Evolutionary conservation across 2,797 vertebrate genomes (phyloP).

Genomic region (Pempheris klunzingeri): DNA sequence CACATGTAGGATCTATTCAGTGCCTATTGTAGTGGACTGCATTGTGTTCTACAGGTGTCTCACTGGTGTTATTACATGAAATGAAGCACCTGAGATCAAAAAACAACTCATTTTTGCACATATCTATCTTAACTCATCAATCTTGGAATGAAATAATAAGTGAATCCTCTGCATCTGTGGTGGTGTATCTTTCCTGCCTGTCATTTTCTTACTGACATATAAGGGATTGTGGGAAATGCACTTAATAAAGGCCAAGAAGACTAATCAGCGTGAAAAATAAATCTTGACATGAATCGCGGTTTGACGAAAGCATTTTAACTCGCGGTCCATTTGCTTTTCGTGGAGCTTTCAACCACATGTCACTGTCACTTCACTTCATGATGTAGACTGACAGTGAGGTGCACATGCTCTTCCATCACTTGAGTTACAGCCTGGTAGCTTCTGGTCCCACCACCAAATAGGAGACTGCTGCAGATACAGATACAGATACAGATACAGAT

Average conservation of each 20-base stretch:
- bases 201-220: not conserved
- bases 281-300: not conserved
- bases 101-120: not conserved
- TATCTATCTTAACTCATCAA: too few species aligned
- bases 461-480: too few species aligned
- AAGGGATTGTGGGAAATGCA: not conserved
- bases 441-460: too few species aligned
- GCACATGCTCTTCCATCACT: too few species aligned
- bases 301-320: not conserved
- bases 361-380: too few species aligned
- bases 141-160: too few species aligned
- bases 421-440: too few species aligned
- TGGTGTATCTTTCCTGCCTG: not conserved
- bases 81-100: not conserved
- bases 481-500: too few species aligned
- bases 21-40: not conserved
- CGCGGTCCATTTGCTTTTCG: not conserved
- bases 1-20: not conserved
- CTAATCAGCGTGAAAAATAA: not conserved
- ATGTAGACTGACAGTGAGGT: too few species aligned
- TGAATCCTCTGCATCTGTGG: too few species aligned
- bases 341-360: not conserved
- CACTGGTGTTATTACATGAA: constrained; percentile 1
- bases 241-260: not conserved
- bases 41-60: not conserved